Evolutionary conservation across 2,888 invertebrate genomes (phyloP), one percentile per base, ranked within the genome.

Genomic region (Sinodicranocentrus sp.): DNA sequence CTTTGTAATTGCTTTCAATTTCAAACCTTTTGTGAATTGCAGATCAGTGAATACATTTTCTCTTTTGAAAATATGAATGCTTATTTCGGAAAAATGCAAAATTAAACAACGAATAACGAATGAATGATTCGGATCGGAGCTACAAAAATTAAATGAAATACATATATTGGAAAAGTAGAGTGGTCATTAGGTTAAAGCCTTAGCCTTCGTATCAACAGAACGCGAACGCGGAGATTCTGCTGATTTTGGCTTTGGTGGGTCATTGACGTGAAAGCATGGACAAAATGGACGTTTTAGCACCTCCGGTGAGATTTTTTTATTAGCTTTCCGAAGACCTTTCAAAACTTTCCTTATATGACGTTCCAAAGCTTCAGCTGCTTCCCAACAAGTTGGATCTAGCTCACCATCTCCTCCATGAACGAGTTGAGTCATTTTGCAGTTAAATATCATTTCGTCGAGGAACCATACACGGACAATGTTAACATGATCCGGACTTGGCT

Each of bases 331-430:
- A 21, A 85, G 72, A 33, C 82, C 79, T 3, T 68, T 65, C 6
- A 76, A 39, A n/a, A 76, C 75, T 21, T 83, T 76, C n/a, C 57
- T 44, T 15, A 75, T 63, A n/a, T 65, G 70, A 1, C 23, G 6
- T 10, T 84, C 78, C 23, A 88, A 84, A 0, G 80, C 72, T 43
- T 82, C 72, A 1, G 84, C 85, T 2, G 87, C 88, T 6, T 84
- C 73, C 65, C 76, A 83, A 26, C 86, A 86, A 1, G 84, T n/a
- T 0, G 21, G 54, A 61, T 88, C 88, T 26, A 88, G 33, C 28
- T 86, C 86, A 1, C 89, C 88, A 57, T 89, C 88, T 5, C 89
- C 88, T 1, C 87, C 86, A 61, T 86, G 79, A 0, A 71, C 33
- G 8, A 89, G 52, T 39, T 88, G 85, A 0, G 86, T 87, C 8